Base-by-base conservation (phyloP, 2,113 vertebrate genomes). In the Anguilla japonica region DNA sequence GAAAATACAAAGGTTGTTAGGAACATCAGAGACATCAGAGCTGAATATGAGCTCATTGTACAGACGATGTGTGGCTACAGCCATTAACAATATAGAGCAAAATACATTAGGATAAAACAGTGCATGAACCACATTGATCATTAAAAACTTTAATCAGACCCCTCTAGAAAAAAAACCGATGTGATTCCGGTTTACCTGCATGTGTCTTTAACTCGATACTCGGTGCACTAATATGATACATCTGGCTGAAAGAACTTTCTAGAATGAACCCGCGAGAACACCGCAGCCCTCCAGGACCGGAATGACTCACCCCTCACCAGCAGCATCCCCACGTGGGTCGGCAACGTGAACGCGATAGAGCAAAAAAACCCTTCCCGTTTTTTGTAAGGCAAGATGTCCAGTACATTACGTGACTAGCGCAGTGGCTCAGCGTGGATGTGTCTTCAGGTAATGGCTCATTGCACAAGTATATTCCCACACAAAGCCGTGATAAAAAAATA, bases 261-360 rank as follows among this genome's bases (percentile, higher is more conserved):
- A 50, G 41, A 15, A 79, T 85, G 50, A 84, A 40, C 2, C 14
- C 18, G 5, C 6, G 6, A 46, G 84, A 85, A 43, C 34, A 41
- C 46, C 15, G 46, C 71, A 85, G 71, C 34, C 75, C 84, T 50
- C 43, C 29, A 26, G 71, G 13, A 26, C 75, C 39, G 46, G 84
- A 75, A 57, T 85, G 84, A 85, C 41, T 85, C 84, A 85, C 53
- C 84, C 16, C 46, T 79, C 2, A 40, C 20, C 39, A 46, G 53
- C 75, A 53, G 75, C 39, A 53, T 43, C 39, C 20, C 29, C 15
- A 85, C 41, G 34, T 50, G n/a, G 78, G 46, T 79, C 15, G 34
- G 29, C 71, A 75, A 67, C 18, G 26, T 18, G 56, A 15, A 60
- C 15, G 60, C 60, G 8, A 67, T 26, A 6, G 22, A 15, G 60